phyloP scores from a whole-genome alignment of 1,140 invertebrate species.

The Mizuhopecten yessoensis region DNA sequence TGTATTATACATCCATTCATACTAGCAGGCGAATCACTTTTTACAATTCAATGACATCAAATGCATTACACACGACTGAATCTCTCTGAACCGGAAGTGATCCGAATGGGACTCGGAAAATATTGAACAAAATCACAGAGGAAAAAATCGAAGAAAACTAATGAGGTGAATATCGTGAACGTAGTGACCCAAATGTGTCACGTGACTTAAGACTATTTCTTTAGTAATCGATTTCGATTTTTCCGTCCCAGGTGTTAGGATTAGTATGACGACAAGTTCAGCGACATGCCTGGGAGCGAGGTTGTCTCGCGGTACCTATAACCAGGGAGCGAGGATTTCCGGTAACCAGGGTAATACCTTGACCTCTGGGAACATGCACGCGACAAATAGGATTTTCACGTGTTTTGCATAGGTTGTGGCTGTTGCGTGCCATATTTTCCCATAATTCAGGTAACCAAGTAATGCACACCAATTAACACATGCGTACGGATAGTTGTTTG shows the following conservation, averaged over 20 bases:
- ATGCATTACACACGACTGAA: neutral
- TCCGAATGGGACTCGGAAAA: neutral
- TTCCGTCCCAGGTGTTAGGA: neutral
- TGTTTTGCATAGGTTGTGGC: neutral
- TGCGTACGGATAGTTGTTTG: too few species aligned
- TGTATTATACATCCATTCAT: too few species aligned
- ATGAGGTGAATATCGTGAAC: neutral
- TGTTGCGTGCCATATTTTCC: too few species aligned
- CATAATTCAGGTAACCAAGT: too few species aligned
- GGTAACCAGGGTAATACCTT: neutral
- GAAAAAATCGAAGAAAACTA: neutral
- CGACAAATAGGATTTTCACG: neutral
- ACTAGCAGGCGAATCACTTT: neutral
- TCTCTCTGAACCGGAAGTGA: neutral
- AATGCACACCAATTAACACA: too few species aligned
- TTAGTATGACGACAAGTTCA: neutral
- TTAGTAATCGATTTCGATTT: conserved; percentile 28
- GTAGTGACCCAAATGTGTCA: neutral
- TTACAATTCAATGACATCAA: neutral
- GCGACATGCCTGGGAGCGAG: neutral
- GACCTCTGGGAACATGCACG: neutral
- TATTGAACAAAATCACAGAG: neutral
- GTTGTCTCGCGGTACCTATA: neutral
- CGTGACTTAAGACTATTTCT: neutral
- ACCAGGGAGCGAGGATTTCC: neutral